Conservation (phyloP, 2,113 vertebrate species). For the Spizaetus ornatus region DNA sequence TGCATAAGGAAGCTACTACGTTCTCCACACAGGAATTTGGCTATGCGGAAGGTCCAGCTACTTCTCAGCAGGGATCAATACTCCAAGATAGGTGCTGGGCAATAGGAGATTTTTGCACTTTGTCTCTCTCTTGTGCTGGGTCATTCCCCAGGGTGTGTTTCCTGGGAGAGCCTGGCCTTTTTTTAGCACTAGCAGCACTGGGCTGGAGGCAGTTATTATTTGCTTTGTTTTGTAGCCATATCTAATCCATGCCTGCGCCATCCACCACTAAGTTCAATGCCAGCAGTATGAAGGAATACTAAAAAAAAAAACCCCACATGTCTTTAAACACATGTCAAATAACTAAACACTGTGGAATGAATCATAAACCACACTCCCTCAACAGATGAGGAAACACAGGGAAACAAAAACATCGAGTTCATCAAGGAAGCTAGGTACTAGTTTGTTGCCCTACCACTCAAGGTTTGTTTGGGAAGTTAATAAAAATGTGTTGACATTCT, state of each 20-base stretch:
- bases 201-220: not conserved
- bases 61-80: not conserved
- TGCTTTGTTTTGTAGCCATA: not conserved
- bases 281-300: not conserved
- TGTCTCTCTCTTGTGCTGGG: not conserved
- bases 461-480: not conserved
- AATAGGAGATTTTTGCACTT: not conserved
- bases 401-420: not conserved
- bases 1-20: not conserved
- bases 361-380: not conserved
- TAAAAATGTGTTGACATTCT: not conserved
- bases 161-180: not conserved
- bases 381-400: not conserved
- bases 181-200: not conserved
- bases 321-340: not conserved
- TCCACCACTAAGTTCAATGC: not conserved
- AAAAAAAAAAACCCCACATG: not conserved
- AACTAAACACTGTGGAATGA: not conserved
- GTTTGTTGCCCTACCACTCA: not conserved
- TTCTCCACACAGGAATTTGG: not conserved
- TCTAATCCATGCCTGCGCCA: not conserved
- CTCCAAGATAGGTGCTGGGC: not conserved
- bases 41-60: not conserved
- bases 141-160: not conserved
- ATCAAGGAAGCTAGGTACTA: not conserved